Evolutionary conservation across 2,797 vertebrate genomes (phyloP), one percentile per base, ranked within the genome.

Genomic region (Acrossocheilus fasciatus): DNA sequence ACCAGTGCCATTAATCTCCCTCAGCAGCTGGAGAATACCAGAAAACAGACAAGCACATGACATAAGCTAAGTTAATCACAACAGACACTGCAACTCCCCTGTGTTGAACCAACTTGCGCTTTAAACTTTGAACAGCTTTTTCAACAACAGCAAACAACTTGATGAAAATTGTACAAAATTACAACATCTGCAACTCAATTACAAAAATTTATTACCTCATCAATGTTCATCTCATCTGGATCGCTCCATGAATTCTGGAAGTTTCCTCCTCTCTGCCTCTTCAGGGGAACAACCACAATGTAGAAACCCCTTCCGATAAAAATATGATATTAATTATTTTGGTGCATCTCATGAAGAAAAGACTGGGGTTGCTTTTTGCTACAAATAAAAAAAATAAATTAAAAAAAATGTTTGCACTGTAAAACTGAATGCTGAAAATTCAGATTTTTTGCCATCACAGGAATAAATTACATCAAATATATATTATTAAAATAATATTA

Each of bases 161-260:
- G 7, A 30, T 78, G 3, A 26, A 43, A 34, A 59, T 2, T 17
- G 1, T 20, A 68, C 3, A 68, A 43, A 23, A 76, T 36, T 23
- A 0, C 6, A 5, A 36, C 17, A 78, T n/a, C 36, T 39, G 23
- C n/a, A 36, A 50, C 26, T 30, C 10, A 68, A 54, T 34, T 66
- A 59, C 11, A 64, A 30, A 52, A 41, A 81, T 52, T 6, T 11
- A 85, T 92, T 89, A 99, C 98, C 97, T 99, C 98, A 92, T 99
- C 98, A 90, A 99, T 92, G 93, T 99, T 98, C 97, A 99, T 98
- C 92, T 99, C 98, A 93, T 99, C 98, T 1, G 98, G 98, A 85
- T 97, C 98, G 83, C 97, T 96, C 96, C 97, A 98, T 3, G 95
- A 96, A 91, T 98, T 99, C 90, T 97, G 93, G 93, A 99, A 99